phyloP scores from a whole-genome alignment of 2,888 invertebrate species.

The Drosophila yooni region DNA sequence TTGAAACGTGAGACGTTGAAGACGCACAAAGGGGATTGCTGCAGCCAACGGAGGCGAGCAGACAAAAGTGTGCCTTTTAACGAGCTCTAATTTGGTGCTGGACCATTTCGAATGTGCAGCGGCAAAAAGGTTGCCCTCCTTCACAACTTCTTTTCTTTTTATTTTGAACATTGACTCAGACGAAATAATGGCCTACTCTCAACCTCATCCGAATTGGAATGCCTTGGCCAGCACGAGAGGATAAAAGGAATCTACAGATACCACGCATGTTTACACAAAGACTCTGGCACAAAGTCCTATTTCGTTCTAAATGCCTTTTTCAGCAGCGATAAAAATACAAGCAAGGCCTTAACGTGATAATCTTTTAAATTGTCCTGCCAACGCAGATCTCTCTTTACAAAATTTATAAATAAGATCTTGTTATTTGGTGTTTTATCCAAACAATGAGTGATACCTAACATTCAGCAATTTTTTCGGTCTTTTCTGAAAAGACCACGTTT shows the following conservation, averaged over 20 bases:
- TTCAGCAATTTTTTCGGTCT: conserved; percentile 48
- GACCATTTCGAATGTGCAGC: conserved; percentile 56
- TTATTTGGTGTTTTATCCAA: conserved; percentile 68
- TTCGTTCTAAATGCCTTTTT: conserved; percentile 57
- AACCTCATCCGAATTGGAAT: conserved; percentile 48
- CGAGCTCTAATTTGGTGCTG: conserved; percentile 77
- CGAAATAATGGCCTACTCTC: conserved; percentile 57
- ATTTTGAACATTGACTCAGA: conserved; percentile 46
- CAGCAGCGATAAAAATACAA: conserved; percentile 48
- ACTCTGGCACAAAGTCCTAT: conserved; percentile 49
- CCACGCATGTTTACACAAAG: conserved; percentile 55
- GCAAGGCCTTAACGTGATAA: conserved; percentile 77
- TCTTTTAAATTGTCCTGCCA: conserved; percentile 76
- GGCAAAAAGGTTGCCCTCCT: conserved; percentile 54
- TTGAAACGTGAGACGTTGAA: conserved; percentile 70
- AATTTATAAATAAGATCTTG: conserved; percentile 76
- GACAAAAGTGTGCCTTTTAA: conserved; percentile 77
- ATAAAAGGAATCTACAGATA: conserved; percentile 42
- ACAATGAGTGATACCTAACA: conserved; percentile 42
- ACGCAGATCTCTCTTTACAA: conserved; percentile 48
- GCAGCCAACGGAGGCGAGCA: conserved; percentile 34
- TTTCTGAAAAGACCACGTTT: conserved; percentile 67
- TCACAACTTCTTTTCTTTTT: conserved; percentile 59
- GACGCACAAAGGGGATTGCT: conserved; percentile 47
- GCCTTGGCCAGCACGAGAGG: conserved; percentile 24